A percentile compares a stretch with the other conserved stretches of the same genome.
phyloP scores from a whole-genome alignment of 2,888 invertebrate species.

The Ypsolopha sequella region DNA sequence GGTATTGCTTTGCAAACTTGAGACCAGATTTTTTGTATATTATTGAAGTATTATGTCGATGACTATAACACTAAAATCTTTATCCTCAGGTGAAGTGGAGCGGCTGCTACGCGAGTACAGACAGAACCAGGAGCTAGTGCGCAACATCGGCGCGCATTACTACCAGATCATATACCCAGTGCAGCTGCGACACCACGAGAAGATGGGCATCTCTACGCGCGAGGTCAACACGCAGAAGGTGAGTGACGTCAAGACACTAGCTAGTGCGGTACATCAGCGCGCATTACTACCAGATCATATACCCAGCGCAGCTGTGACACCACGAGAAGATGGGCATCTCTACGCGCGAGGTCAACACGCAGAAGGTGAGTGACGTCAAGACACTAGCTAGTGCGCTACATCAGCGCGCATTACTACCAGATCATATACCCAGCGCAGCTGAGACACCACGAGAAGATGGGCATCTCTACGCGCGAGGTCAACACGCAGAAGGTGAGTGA shows the following conservation, averaged over 20 bases:
- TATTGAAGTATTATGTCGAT: background rate
- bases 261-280: constrained; percentile 91
- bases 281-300: constrained; percentile 94
- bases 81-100: constrained; percentile 86
- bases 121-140: constrained; percentile 93
- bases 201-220: constrained; percentile 95
- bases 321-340: constrained; percentile 97
- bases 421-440: constrained; percentile 95
- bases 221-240: constrained; percentile 92
- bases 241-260: constrained; percentile 72
- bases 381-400: constrained; percentile 90
- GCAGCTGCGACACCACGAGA: constrained; percentile 94
- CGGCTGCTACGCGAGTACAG: constrained; percentile 90
- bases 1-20: too few species aligned
- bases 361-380: constrained; percentile 75
- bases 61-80: constrained; percentile 9
- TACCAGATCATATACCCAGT: constrained; percentile 96
- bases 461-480: constrained; percentile 93
- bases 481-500: constrained; percentile 83
- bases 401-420: constrained; percentile 92
- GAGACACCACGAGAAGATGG: constrained; percentile 95
- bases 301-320: constrained; percentile 93
- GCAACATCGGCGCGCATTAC: constrained; percentile 91
- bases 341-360: constrained; percentile 89
- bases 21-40: too few species aligned